Base-by-base conservation (phyloP, 2,888 invertebrate species). In the Tachina grossa region DNA sequence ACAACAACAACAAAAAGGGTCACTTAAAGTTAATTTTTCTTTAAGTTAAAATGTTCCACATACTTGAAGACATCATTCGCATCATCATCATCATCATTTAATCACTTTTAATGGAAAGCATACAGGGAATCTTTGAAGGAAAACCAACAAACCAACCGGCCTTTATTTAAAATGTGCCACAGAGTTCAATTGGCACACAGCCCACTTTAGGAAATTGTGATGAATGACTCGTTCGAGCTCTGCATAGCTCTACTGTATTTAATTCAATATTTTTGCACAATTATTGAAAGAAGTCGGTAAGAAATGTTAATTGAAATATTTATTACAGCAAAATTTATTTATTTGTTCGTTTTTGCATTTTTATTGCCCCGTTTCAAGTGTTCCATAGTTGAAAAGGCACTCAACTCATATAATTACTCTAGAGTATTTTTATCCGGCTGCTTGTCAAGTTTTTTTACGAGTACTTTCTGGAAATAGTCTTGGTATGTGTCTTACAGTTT, bases 291-390 rank as follows among this genome's bases (percentile, higher is more conserved):
- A 78, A 61, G 49, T 31, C 49, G 19, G 22, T 5, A 61, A 59
- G 61, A 80, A 81, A 84, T 81, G 47, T 77, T 77, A 84, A 84
- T 84, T 84, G 84, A 84, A 81, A 74, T 81, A 84, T 84, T 84
- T 77, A 74, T 81, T 72, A 31, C 31, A 66, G 45, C 53, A 53
- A 51, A 31, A 53, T 53, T 47, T 61, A 31, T 4, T 2, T 31
- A 31, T 63, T 22, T 57, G 16, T 2, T 65, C 9, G 11, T 31
- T 57, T 31, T 13, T 57, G 39, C 6, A 4, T 31, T 31, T n/a
- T 8, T 45, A 13, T 41, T 41, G 31, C 45, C 13, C 45, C 6
- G 9, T 71, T 71, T 45, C 51, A 65, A 75, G 61, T 31, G 57
- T 57, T 9, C 6, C 22, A 55, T 43, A 43, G 13, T 55, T 66